phyloP scores from a whole-genome alignment of 2,113 vertebrate genomes.

The Brachyistius frenatus region DNA sequence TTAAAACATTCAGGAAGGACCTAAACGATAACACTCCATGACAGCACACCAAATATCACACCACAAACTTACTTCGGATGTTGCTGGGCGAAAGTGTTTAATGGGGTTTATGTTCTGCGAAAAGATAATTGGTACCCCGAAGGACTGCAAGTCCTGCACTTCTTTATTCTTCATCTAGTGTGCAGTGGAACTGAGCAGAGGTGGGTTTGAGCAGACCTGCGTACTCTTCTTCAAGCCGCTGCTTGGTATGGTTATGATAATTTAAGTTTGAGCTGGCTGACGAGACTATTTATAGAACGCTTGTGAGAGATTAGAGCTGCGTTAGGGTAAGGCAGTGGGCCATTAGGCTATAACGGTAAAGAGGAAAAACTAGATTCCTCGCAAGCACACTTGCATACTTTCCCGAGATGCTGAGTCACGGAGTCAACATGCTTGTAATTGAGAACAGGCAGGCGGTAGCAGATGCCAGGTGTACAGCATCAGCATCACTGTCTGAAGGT shows the following conservation, averaged over 20 bases:
- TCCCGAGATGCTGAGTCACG: constrained; percentile 83
- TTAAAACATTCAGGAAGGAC: constrained; percentile 11
- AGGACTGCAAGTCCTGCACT: constrained; percentile 38
- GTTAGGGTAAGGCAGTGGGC: constrained; percentile 46
- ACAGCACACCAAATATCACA: constrained; percentile 15
- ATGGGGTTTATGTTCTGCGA: constrained; percentile 28
- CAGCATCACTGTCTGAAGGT: constrained; percentile 1
- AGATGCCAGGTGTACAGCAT: background rate
- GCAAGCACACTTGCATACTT: constrained; percentile 40
- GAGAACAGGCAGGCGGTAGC: background rate
- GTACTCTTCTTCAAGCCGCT: constrained; percentile 29
- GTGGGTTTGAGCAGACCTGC: constrained; percentile 47
- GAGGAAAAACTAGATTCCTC: constrained; percentile 53
- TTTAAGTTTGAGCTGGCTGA: constrained; percentile 54
- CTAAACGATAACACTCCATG: background rate
- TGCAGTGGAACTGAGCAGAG: constrained; percentile 31
- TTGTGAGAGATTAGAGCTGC: constrained; percentile 46
- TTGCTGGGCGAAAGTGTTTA: constrained; percentile 38
- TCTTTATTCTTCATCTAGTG: constrained; percentile 47
- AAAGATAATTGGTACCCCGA: constrained; percentile 49
- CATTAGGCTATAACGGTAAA: constrained; percentile 32
- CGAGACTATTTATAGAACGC: constrained; percentile 58
- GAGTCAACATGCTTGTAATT: constrained; percentile 3
- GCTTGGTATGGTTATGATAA: constrained; percentile 37
- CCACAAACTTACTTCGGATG: constrained; percentile 13